Base-by-base conservation (phyloP, 37 sponge, comb jelly and placozoan genomes). In the Cliona cf. orientalis region DNA sequence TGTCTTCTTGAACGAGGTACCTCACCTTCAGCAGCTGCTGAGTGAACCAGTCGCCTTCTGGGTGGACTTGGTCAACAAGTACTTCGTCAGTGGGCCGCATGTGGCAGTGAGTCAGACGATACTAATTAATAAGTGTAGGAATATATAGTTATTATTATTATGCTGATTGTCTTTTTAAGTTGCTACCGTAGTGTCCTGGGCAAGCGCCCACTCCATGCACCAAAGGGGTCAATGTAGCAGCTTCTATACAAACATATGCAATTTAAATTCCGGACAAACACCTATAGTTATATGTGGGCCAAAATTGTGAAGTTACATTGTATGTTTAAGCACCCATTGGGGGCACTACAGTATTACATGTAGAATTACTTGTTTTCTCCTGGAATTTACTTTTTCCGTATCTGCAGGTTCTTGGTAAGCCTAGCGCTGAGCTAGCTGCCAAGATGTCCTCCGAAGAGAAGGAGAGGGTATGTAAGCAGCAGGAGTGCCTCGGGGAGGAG, bases 391-490 rank as follows among this genome's bases (percentile, higher is more conserved):
- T 49, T 17, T 25, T 61, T 11, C 26, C 63, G 26, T 61, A 28
- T 61, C 25, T n/a, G 45, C 44, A 91, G 92, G 69, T 96, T 35
- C 11, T 83, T 31, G 92, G 89, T 4, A 58, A 75, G n/a, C 99
- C 99, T 0, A 96, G 95, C 86, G 23, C 74, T 28, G 89, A 82
- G 56, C 64, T 91, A 46, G 86, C 89, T 5, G 75, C 46, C 60
- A 49, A 67, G 36, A 89, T 94, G 82, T 67, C 78, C 5, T 6
- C 36, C 7, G 89, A 91, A n/a, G 99, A 96, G 78, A 76, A 86
- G 33, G 84, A 75, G 38, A 59, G 99, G 59, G 34, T 96, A 0
- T 46, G 32, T 19, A 17, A 74, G 62, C 96, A 91, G 78, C 46
- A 32, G 26, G 64, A 75, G 31, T 17, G 21, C 0, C 73, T 95